Conservation (phyloP, 2,797 vertebrate species). For the Acestrorhynchus altus region DNA sequence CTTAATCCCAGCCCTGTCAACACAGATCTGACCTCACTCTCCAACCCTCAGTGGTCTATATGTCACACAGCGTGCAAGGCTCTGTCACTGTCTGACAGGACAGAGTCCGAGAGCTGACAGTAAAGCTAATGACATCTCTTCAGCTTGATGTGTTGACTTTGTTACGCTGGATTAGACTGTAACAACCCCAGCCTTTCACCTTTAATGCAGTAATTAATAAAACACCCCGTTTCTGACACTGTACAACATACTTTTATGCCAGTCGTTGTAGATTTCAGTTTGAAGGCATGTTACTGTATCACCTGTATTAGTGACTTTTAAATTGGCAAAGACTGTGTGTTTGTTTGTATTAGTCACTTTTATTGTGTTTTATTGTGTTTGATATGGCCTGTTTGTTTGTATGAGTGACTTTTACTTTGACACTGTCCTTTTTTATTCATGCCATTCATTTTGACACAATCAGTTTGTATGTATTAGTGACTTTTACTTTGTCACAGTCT, state of each 20-base stretch:
- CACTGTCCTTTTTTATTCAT: too few species aligned
- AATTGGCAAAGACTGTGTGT: too few species aligned
- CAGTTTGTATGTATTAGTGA: too few species aligned
- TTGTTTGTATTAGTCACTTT: too few species aligned
- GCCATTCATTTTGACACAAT: too few species aligned
- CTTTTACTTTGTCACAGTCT: too few species aligned
- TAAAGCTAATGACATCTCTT: neutral
- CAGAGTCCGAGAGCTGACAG: neutral
- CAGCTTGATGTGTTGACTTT: neutral
- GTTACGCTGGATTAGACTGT: neutral
- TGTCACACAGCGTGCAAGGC: neutral
- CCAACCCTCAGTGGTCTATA: neutral
- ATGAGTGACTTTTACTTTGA: too few species aligned
- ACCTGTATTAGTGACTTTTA: too few species aligned
- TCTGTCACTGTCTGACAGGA: neutral
- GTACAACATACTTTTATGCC: neutral
- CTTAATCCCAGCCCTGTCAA: neutral
- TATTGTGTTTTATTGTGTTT: too few species aligned
- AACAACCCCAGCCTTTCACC: neutral
- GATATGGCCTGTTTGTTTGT: too few species aligned
- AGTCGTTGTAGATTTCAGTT: too few species aligned
- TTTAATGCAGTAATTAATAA: too few species aligned
- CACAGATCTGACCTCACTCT: neutral
- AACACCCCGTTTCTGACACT: neutral
- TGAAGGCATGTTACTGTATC: slow-evolving; percentile 15